Evolutionary conservation across 1,140 invertebrate species (phyloP), one percentile per base, ranked within the genome.

Genomic region (Akabosia matsudoensis): DNA sequence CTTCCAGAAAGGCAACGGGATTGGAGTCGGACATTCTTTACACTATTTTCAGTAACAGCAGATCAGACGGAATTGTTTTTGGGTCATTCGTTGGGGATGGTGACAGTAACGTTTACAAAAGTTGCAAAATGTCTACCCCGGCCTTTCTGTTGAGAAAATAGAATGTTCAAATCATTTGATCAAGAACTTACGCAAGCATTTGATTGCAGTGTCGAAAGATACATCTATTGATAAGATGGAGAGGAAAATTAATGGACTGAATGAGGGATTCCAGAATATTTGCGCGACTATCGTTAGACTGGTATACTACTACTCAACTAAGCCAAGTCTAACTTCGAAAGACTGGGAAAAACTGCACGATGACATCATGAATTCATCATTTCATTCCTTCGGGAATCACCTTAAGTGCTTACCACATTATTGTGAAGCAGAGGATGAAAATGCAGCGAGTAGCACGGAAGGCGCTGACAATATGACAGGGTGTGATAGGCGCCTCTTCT

Each of bases 371-470:
- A 75, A 75, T 70, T n/a, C 70, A 7, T 1, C 54, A 10, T 37
- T 33, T 22, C 74, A 75, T 33, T 24, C 70, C 0, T 75, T 75
- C 30, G 74, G 74, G 1, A 14, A 70, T 33, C 74, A 75, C 28
- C 1, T 7, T 4, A 67, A 67, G 13, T 75, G 74, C 33, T 31
- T 24, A 45, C 1, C 13, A 7, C 70, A 75, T 22, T 70, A 70
- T 37, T 70, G 54, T 30, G 16, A 31, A 22, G 2, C 22, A 13
- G 0, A 18, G n/a, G 10, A 28, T n/a, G n/a, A n/a, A n/a, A 34
- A 61, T 67, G 14, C 61, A 45, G 33, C 16, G 18, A 2, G 24
- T 10, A 14, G 30, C 70, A 1, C 70, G 74, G 74, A n/a, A 18
- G 30, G 14, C 28, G 16, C 3, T 75, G 7, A 33, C 18, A 16